Conservation (phyloP, 2,113 vertebrate genomes). For the Poicephalus gulielmi region DNA sequence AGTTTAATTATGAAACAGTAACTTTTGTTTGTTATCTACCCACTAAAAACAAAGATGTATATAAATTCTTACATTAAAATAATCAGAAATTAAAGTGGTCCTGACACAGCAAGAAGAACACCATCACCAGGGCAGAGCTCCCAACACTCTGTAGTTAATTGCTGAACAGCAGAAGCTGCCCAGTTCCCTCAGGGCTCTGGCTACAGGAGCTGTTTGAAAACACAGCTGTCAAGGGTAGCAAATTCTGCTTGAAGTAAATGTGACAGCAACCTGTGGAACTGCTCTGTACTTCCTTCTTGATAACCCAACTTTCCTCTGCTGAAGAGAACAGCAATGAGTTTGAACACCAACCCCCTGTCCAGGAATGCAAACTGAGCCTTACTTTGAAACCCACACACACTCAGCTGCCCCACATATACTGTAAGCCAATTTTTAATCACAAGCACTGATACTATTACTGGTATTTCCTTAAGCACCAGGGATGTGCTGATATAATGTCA, state of each 20-base stretch:
- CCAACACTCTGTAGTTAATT: neutral
- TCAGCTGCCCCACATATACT: neutral
- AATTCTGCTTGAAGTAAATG: neutral
- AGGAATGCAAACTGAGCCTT: neutral
- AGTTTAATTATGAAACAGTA: neutral
- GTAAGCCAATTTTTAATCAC: neutral
- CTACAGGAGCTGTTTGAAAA: neutral
- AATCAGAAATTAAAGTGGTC: neutral
- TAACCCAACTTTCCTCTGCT: neutral
- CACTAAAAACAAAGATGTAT: neutral
- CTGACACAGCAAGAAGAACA: neutral
- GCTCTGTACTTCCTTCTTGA: neutral
- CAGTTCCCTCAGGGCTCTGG: neutral
- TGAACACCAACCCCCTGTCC: neutral
- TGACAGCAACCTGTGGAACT: neutral
- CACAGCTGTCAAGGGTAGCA: neutral
- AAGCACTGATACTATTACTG: neutral
- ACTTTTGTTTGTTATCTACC: neutral
- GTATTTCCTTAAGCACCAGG: neutral
- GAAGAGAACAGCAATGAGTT: neutral
- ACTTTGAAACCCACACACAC: neutral
- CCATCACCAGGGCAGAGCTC: neutral
- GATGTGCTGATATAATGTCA: neutral
- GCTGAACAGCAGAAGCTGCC: neutral
- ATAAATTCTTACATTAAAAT: neutral